These are phyloP conservation scores for Tenrec ecaudatus DNA, from an alignment of 2,113 vertebrate species.

Conservation along the genomic window DNA sequence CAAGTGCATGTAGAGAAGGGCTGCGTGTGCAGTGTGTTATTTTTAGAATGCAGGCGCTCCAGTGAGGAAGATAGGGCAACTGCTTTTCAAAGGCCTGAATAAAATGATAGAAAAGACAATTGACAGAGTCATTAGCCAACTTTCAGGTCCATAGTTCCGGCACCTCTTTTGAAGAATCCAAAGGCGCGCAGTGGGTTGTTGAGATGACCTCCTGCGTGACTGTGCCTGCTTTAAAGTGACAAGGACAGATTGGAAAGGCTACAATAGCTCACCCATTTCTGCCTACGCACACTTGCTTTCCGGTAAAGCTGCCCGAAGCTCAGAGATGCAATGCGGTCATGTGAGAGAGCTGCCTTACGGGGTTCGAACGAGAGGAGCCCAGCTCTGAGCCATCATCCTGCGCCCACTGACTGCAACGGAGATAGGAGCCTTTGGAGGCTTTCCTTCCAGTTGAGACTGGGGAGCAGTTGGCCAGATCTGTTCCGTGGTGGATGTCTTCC, in stretches of 20 bases:
- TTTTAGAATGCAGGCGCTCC: constrained; percentile 3
- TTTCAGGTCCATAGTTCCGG: constrained; percentile 58
- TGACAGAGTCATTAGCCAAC: constrained; percentile 23
- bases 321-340: constrained; percentile 43
- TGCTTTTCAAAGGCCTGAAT: constrained; percentile 63
- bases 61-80: constrained; percentile 7
- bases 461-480: constrained; percentile 69
- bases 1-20: neutral
- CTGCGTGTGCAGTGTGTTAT: neutral
- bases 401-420: constrained; percentile 43
- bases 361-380: constrained; percentile 53
- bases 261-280: constrained; percentile 41
- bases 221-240: constrained; percentile 64
- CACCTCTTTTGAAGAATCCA: constrained; percentile 64
- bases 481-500: constrained; percentile 76
- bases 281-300: neutral
- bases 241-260: neutral
- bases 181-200: constrained; percentile 24
- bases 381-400: constrained; percentile 60
- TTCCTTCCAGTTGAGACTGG: constrained; percentile 66
- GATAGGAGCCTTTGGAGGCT: constrained; percentile 73
- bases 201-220: constrained; percentile 27
- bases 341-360: constrained; percentile 18
- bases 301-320: constrained; percentile 34
- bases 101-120: constrained; percentile 30